phyloP scores from a whole-genome alignment of 2,888 invertebrate genomes.

The Kuschelorhynchus macadamiae region DNA sequence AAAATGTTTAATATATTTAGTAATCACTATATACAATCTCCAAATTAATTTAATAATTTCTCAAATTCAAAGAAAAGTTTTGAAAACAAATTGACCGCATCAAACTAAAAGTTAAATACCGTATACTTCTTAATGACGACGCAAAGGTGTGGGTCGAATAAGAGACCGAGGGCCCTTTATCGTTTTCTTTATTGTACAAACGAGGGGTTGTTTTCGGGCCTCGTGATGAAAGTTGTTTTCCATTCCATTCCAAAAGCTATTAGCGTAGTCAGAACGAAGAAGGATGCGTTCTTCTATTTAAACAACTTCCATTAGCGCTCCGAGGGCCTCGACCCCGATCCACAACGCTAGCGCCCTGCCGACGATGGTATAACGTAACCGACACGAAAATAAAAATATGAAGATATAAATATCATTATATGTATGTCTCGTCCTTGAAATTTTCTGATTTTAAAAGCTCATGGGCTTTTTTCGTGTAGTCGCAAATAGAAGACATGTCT shows the following conservation, averaged over 20 bases:
- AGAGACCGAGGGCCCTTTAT: conserved; percentile 49
- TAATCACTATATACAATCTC: too few species aligned
- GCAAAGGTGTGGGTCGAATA: conserved; percentile 43
- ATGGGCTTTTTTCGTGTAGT: too few species aligned
- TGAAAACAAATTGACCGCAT: conserved; percentile 29
- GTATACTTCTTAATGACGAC: conserved; percentile 41
- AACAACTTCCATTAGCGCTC: conserved; percentile 67
- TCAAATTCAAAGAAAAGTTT: too few species aligned
- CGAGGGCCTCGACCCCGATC: conserved; percentile 54
- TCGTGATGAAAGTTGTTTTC: conserved; percentile 63
- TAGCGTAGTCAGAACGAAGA: conserved; percentile 63
- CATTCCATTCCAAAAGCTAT: conserved; percentile 65
- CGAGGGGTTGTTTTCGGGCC: conserved; percentile 57
- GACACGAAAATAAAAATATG: conserved; percentile 58
- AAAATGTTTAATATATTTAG: too few species aligned
- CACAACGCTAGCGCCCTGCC: conserved; percentile 44
- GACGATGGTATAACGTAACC: conserved; percentile 52
- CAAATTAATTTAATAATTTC: too few species aligned
- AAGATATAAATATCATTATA: conserved; percentile 43
- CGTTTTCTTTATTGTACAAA: conserved; percentile 56
- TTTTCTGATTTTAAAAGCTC: too few species aligned
- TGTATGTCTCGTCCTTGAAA: too few species aligned
- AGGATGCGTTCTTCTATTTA: conserved; percentile 65
- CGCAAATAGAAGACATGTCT: too few species aligned
- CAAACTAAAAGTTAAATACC: conserved; percentile 15